Percentiles rank a stretch among this genome's conserved stretches.
phyloP scores from a whole-genome alignment of 2,797 vertebrate species.

The Enteromius viviparus region DNA sequence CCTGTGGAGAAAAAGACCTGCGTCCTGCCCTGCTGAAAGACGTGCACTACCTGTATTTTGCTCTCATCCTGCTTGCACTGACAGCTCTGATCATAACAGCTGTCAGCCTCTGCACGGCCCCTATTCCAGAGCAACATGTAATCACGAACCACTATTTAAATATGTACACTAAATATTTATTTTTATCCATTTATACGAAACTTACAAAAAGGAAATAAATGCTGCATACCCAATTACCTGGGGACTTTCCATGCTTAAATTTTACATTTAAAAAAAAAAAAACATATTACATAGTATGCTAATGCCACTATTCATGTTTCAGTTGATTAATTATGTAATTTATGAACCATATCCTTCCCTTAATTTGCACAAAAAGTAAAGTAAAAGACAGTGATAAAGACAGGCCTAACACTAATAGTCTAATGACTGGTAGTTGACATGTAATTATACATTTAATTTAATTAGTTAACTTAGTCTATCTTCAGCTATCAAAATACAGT shows the following conservation, averaged over 20 bases:
- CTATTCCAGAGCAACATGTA: slow-evolving; percentile 85
- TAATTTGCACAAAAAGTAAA: not conserved
- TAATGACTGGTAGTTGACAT: not conserved
- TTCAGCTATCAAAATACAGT: not conserved
- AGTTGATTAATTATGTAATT: not conserved
- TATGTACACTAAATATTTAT: not conserved
- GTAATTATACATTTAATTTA: too few species aligned
- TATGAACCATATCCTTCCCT: not conserved
- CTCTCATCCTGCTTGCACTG: slow-evolving; percentile 84
- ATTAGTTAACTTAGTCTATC: too few species aligned
- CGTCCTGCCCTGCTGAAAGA: slow-evolving; percentile 84
- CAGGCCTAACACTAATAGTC: not conserved
- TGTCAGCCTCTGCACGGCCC: slow-evolving; percentile 84
- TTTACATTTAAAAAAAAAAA: not conserved
- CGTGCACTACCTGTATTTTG: slow-evolving; percentile 96
- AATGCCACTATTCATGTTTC: not conserved
- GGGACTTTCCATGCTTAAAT: not conserved
- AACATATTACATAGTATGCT: not conserved
- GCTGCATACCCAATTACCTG: not conserved
- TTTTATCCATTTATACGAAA: not conserved
- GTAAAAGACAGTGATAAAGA: not conserved
- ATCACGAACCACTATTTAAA: slow-evolving; percentile 61
- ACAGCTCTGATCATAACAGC: slow-evolving; percentile 73
- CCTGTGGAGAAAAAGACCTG: slow-evolving; percentile 85
- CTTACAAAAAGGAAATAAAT: not conserved